Evolutionary conservation across 2,113 vertebrate species (phyloP).

Genomic region (Chloebia gouldiae): DNA sequence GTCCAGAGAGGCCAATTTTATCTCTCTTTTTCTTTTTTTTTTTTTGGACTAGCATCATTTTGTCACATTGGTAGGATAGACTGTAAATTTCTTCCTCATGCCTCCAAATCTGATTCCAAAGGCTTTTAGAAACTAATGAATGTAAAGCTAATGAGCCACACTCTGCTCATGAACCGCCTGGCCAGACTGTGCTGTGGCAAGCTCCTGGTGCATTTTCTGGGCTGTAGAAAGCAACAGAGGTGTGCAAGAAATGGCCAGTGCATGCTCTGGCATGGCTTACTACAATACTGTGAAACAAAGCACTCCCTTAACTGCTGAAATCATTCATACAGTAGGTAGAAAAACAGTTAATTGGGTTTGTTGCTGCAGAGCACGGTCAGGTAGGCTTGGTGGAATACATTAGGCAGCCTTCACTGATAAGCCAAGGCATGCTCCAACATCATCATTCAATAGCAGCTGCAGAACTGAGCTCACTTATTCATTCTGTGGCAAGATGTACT

Average conservation of each 20-base stretch:
- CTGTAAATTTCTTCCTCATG: background rate
- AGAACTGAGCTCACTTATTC: conserved; percentile 49
- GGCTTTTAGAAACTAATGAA: conserved; percentile 35
- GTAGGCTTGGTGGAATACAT: conserved; percentile 40
- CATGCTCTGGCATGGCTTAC: background rate
- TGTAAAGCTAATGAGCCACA: conserved; percentile 38
- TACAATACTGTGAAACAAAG: background rate
- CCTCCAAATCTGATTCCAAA: conserved; percentile 29
- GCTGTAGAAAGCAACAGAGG: background rate
- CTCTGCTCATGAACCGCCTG: background rate
- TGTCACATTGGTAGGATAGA: background rate
- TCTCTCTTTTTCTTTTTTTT: background rate
- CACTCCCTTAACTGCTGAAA: background rate
- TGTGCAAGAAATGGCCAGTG: background rate
- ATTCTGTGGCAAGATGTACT: conserved; percentile 43
- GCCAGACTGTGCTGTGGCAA: background rate
- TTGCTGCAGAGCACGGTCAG: conserved; percentile 9
- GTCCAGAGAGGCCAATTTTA: background rate
- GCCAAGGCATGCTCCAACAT: conserved; percentile 38
- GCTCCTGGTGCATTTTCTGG: background rate
- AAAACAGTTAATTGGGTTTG: conserved; percentile 11
- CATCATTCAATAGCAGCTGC: conserved; percentile 40
- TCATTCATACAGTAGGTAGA: background rate
- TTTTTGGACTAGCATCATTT: background rate
- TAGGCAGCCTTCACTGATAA: conserved; percentile 41